These are phyloP conservation scores for Cosmorhoe ocellata DNA, from an alignment of 2,888 invertebrate genomes.

Conservation along the genomic window DNA sequence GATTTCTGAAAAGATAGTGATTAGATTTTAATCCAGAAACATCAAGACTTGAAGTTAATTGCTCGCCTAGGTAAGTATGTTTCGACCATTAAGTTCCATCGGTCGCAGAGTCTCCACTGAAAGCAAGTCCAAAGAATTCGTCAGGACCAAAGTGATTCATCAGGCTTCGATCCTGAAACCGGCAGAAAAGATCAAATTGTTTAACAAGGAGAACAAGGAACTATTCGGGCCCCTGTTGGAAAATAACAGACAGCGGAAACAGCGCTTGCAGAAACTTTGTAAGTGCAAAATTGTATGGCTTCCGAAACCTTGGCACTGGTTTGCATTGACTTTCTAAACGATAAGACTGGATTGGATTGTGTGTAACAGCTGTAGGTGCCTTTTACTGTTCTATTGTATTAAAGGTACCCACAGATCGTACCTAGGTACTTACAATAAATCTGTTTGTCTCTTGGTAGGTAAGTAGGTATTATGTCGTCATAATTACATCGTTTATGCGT, in stretches of 20 bases:
- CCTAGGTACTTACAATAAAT: not conserved
- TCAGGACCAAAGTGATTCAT: constrained; percentile 68
- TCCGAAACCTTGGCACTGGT: constrained; percentile 53
- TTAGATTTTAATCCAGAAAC: too few relatives aligned
- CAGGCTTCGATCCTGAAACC: constrained; percentile 71
- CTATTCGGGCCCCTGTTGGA: constrained; percentile 78
- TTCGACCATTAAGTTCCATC: constrained; percentile 59
- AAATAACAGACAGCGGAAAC: constrained; percentile 68
- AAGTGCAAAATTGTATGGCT: constrained; percentile 50
- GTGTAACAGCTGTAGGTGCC: too few relatives aligned
- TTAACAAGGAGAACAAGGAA: constrained; percentile 75
- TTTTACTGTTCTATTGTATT: too few relatives aligned
- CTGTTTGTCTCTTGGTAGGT: too few relatives aligned
- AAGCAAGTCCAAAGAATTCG: constrained; percentile 54
- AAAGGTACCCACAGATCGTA: too few relatives aligned
- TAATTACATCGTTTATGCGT: constrained; percentile 28
- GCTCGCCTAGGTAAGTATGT: constrained; percentile 47
- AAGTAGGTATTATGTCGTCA: not conserved
- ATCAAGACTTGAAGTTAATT: too few relatives aligned
- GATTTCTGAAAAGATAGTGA: too few relatives aligned
- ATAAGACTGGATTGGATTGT: constrained; percentile 20
- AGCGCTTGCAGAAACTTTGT: constrained; percentile 64
- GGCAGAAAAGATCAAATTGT: constrained; percentile 69
- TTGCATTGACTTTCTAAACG: constrained; percentile 46
- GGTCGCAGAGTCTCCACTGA: constrained; percentile 55